These are phyloP conservation scores for Spea bombifrons DNA, from an alignment of 2,113 vertebrate genomes.

Conservation along the genomic window DNA sequence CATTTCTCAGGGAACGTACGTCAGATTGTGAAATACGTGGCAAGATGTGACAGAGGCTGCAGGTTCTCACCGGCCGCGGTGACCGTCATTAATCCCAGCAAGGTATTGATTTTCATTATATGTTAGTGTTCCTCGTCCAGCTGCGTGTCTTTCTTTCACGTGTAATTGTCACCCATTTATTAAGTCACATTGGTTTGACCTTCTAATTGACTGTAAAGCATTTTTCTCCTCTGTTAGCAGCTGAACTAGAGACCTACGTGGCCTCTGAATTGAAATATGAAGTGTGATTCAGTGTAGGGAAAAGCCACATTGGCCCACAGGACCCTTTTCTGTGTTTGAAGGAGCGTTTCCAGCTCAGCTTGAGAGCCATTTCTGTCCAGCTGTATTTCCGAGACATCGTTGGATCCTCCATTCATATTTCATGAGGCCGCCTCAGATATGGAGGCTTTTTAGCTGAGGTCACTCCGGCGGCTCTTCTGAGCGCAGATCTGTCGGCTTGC, in stretches of 20 bases:
- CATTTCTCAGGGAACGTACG: too few relatives aligned
- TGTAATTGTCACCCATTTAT: conserved; percentile 18
- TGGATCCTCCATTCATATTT: conserved; percentile 39
- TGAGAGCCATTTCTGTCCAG: conserved; percentile 19
- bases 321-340: conserved; percentile 17
- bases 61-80: not conserved
- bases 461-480: conserved; percentile 7
- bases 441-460: conserved; percentile 28
- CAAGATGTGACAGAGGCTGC: too few relatives aligned
- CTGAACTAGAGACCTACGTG: not conserved
- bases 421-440: conserved; percentile 36
- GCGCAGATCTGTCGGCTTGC: conserved; percentile 10
- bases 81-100: conserved; percentile 13
- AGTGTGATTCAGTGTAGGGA: not conserved
- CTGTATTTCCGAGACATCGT: not conserved
- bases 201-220: conserved; percentile 32
- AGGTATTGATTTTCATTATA: conserved; percentile 32
- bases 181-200: conserved; percentile 25
- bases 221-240: not conserved
- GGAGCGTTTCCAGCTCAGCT: not conserved
- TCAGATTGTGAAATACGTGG: too few relatives aligned
- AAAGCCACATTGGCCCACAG: not conserved
- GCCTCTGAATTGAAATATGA: not conserved
- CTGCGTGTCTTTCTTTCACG: not conserved
- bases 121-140: conserved; percentile 13